These are phyloP conservation scores for Beris morrisii DNA, from an alignment of 2,888 invertebrate species.

Conservation along the genomic window DNA sequence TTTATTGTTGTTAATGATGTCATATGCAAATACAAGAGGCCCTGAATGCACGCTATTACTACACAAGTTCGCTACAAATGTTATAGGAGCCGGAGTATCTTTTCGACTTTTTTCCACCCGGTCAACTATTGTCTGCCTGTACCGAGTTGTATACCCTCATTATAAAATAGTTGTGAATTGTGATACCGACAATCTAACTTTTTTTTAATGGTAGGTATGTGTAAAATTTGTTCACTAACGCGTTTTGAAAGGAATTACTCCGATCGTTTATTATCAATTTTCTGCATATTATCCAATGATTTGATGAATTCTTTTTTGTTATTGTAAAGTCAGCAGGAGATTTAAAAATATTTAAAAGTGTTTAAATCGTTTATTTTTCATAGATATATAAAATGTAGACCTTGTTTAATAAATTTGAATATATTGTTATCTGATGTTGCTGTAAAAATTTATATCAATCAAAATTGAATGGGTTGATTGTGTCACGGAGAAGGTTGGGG, in stretches of 20 bases:
- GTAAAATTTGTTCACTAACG: slow-evolving; percentile 31
- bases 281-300: slow-evolving; percentile 1
- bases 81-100: neutral
- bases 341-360: too few species aligned
- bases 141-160: slow-evolving; percentile 17
- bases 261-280: slow-evolving; percentile 28
- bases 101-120: neutral
- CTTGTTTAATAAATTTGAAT: too few species aligned
- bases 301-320: slow-evolving; percentile 10
- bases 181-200: slow-evolving; percentile 22
- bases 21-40: slow-evolving; percentile 38
- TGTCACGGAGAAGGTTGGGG: too few species aligned
- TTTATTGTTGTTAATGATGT: slow-evolving; percentile 43
- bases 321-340: slow-evolving; percentile 7
- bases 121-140: too few species aligned
- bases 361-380: too few species aligned
- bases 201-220: neutral
- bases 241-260: slow-evolving; percentile 31
- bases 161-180: slow-evolving; percentile 9
- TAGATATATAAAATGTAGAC: too few species aligned
- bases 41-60: slow-evolving; percentile 11
- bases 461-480: too few species aligned
- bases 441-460: too few species aligned
- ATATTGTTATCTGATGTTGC: too few species aligned
- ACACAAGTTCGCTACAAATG: neutral